Evolutionary conservation across 2,797 vertebrate species (phyloP).

Genomic region (Danio kyathit): DNA sequence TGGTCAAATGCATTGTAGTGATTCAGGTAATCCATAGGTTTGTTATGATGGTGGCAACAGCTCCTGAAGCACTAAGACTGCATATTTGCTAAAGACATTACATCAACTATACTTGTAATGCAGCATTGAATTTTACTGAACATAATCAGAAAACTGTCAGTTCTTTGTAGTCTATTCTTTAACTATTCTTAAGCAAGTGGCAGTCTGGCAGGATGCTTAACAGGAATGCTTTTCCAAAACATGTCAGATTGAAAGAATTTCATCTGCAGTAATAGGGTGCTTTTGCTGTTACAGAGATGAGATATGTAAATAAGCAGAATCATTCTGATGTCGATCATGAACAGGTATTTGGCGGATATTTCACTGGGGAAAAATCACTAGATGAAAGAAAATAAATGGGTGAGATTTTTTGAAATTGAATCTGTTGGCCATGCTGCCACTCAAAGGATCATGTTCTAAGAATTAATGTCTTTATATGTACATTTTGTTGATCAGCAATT

Average conservation of each 20-base stretch:
- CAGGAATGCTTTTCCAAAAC: constrained; percentile 48
- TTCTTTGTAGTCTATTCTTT: constrained; percentile 46
- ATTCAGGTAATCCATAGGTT: constrained; percentile 56
- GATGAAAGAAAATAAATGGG: not conserved
- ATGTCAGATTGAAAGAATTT: constrained; percentile 39
- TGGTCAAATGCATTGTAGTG: constrained; percentile 55
- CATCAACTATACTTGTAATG: constrained; percentile 16
- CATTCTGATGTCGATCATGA: not conserved
- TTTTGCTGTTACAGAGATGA: constrained; percentile 14
- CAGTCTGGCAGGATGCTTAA: constrained; percentile 10
- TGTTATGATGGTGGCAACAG: constrained; percentile 29
- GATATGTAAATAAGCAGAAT: not conserved
- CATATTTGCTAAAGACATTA: not conserved
- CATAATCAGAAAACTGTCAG: constrained; percentile 45
- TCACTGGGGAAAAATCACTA: not conserved
- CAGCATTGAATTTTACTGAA: constrained; percentile 54
- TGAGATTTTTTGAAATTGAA: not conserved
- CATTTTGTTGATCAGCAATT: not conserved
- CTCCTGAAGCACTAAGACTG: not conserved
- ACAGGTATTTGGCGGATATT: not conserved
- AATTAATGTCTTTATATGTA: too few species aligned
- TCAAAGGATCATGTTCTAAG: not conserved
- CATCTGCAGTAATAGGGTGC: constrained; percentile 29
- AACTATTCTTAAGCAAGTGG: constrained; percentile 41
- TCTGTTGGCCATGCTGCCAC: constrained; percentile 1